phyloP scores from a whole-genome alignment of 2,113 vertebrate genomes.

The Butastur rufipennis region DNA sequence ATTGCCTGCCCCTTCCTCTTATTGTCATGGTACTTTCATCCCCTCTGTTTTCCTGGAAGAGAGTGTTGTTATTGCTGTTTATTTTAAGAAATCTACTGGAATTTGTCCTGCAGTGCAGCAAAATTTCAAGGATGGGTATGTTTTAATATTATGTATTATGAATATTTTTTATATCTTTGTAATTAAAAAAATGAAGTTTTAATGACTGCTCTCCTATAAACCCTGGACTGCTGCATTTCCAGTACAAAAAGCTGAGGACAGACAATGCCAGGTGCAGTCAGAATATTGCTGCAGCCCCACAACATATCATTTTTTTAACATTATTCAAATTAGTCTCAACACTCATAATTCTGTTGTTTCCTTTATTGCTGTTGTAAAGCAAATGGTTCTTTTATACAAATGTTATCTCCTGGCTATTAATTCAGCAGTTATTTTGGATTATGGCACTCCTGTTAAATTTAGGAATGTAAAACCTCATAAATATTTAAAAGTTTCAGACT shows the following conservation, averaged over 20 bases:
- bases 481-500: conserved; percentile 71
- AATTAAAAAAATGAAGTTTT: conserved; percentile 61
- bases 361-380: conserved; percentile 79
- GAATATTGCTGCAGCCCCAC: conserved; percentile 10
- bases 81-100: conserved; percentile 32
- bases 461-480: conserved; percentile 67
- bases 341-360: conserved; percentile 78
- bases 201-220: conserved; percentile 59
- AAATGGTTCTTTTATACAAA: conserved; percentile 80
- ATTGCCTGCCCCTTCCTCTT: conserved; percentile 19
- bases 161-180: conserved; percentile 60
- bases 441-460: conserved; percentile 76
- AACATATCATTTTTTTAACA: conserved; percentile 64
- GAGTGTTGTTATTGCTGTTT: not conserved
- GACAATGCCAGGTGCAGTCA: conserved; percentile 54
- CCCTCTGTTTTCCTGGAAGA: conserved; percentile 4
- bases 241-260: conserved; percentile 52
- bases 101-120: not conserved
- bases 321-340: conserved; percentile 75
- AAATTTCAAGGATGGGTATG: not conserved
- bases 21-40: not conserved
- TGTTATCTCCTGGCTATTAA: conserved; percentile 80
- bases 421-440: conserved; percentile 77
- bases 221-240: conserved; percentile 42
- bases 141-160: conserved; percentile 59